Percentiles rank a stretch among this genome's conserved stretches.
Conservation (phyloP, 2,113 vertebrate genomes). For the Penelope pileata region DNA sequence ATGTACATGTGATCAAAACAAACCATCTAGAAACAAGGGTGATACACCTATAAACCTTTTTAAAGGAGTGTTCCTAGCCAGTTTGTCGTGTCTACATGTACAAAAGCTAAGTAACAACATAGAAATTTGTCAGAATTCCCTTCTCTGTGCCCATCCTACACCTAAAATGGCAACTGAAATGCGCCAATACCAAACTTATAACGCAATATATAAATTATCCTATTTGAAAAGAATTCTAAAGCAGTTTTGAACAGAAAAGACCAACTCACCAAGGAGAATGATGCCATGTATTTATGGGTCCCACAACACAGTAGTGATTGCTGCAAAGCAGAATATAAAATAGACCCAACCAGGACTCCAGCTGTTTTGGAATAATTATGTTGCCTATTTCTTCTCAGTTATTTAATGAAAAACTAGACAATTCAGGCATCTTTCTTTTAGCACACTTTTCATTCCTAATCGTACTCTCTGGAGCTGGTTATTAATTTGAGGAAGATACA, state of each 20-base stretch:
- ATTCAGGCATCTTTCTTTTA: slow-evolving; percentile 5
- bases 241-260: not conserved
- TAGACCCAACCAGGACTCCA: not conserved
- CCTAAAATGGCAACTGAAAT: not conserved
- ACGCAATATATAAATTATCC: not conserved
- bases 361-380: not conserved
- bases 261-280: not conserved
- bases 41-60: not conserved
- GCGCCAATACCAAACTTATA: not conserved
- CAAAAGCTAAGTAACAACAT: not conserved
- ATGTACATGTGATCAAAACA: not conserved
- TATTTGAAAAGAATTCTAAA: not conserved
- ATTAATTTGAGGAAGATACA: slow-evolving; percentile 45
- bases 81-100: not conserved
- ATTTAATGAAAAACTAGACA: slow-evolving; percentile 34
- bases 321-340: not conserved
- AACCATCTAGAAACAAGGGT: not conserved
- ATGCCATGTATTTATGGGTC: not conserved
- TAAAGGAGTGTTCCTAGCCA: not conserved
- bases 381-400: slow-evolving; percentile 25
- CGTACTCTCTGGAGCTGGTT: slow-evolving; percentile 22
- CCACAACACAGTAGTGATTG: not conserved
- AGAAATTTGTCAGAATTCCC: not conserved
- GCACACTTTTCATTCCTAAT: slow-evolving; percentile 21
- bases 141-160: not conserved